Conservation (phyloP, 2,113 vertebrate genomes). For the Pangasianodon hypophthalmus region DNA sequence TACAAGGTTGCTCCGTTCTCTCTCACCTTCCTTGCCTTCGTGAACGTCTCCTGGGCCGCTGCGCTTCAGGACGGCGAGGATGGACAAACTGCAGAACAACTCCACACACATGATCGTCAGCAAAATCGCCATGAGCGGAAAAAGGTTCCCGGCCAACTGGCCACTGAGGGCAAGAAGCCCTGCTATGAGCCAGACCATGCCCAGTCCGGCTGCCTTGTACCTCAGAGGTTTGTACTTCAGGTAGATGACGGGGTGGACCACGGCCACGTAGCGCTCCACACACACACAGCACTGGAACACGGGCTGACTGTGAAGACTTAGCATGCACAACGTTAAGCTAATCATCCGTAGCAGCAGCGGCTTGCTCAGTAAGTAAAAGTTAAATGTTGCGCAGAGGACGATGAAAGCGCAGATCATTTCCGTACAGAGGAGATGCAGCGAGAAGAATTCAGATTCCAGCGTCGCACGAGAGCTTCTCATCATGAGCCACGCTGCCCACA, state of each 20-base stretch:
- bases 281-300: constrained; percentile 34
- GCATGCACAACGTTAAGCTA: not conserved
- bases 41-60: not conserved
- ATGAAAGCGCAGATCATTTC: not conserved
- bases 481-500: not conserved
- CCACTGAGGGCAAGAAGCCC: not conserved
- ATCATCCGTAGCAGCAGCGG: not conserved
- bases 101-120: not conserved
- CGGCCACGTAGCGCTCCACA: constrained; percentile 31
- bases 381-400: not conserved
- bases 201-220: not conserved
- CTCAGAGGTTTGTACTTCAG: constrained; percentile 21
- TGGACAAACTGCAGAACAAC: not conserved
- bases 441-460: not conserved
- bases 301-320: not conserved
- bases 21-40: not conserved
- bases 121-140: not conserved
- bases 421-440: not conserved
- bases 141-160: not conserved
- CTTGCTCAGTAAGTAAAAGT: not conserved
- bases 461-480: not conserved
- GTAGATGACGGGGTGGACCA: constrained; percentile 24
- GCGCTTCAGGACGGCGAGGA: not conserved
- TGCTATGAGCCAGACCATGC: not conserved
- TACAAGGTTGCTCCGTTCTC: not conserved